Conservation (phyloP, 2,113 vertebrate genomes). For the Taxidea taxus region DNA sequence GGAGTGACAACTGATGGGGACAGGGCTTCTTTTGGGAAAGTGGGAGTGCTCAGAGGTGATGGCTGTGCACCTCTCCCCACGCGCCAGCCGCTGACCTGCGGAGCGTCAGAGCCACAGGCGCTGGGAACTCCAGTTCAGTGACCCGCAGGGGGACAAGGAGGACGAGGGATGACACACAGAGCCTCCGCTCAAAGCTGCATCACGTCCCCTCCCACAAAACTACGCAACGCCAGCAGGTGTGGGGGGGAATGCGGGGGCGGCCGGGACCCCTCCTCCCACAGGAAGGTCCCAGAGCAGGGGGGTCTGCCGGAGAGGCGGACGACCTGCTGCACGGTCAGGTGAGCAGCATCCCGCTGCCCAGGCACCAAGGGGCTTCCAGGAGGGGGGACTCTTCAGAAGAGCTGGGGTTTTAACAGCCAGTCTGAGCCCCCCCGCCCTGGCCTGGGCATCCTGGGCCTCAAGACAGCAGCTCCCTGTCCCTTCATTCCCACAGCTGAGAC, state of each 20-base stretch:
- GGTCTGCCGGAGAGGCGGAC: too few species aligned
- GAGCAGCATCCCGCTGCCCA: too few species aligned
- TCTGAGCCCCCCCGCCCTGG: background rate
- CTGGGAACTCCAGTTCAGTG: background rate
- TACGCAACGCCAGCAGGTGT: background rate
- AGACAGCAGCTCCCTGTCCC: background rate
- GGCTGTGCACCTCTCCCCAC: background rate
- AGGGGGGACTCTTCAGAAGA: background rate
- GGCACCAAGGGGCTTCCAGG: background rate
- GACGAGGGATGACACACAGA: too few species aligned
- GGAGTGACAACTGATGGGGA: background rate
- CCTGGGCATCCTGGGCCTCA: background rate
- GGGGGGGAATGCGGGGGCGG: accelerated
- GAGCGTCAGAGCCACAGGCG: background rate
- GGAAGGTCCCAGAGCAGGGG: background rate
- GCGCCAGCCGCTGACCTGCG: background rate
- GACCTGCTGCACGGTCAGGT: too few species aligned
- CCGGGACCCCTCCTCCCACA: background rate
- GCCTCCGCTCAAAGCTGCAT: too few species aligned
- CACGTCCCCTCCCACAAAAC: background rate
- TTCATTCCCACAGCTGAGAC: background rate
- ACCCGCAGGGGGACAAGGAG: background rate
- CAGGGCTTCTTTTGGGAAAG: background rate
- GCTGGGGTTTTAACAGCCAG: background rate
- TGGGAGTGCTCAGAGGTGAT: background rate